Base-by-base conservation (phyloP, 2,888 invertebrate species). In the Parnassius smintheus region DNA sequence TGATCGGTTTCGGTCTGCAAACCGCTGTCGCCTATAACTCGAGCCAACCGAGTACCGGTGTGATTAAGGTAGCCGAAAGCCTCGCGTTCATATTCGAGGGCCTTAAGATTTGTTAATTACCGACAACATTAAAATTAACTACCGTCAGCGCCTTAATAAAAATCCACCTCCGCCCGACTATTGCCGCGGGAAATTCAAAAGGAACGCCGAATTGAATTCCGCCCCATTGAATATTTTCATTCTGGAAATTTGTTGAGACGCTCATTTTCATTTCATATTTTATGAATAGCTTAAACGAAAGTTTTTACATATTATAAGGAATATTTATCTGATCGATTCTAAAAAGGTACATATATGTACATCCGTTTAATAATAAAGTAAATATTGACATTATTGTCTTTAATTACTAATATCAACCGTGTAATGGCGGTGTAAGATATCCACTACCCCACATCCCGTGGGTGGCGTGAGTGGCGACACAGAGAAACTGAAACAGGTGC, bases 91-190 rank as follows among this genome's bases (percentile, higher is more conserved):
- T 80, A 83, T 83, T 85, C 81, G 77, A 88, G 84, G 80, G 82
- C 78, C 84, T 82, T 81, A 85, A 88, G 88, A 88, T 86, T 85
- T 82, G 87, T 88, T 90, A 88, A 89, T 89, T 88, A 87, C 86
- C 74, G 82, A 77, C 82, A 80, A 82, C 86, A 83, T 87, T 85
- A 85, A 86, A 88, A 88, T 88, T 88, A 88, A 88, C 85, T 83
- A 81, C 85, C 79, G 72, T 77, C 77, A 74, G 78, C 77, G 73
- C 75, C 75, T 71, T 78, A 76, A 79, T 76, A 81, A 83, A 83
- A 83, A 81, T 77, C 76, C 76, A 77, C 66, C 72, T 71, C 68
- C 68, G 69, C 65, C 61, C 66, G 65, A 53, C 67, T 13, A 8
- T 49, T 13, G n/a, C 7, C 70, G 69, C 70, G 65, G 56, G 44